Evolutionary conservation across 2,113 vertebrate species (phyloP).

Genomic region (Oryctolagus cuniculus): mOryCun1.1 NC_091434.1:141070001-141070500

Average conservation of each 20-base stretch:
- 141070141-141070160: conserved; percentile 31
- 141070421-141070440: background rate
- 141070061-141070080: background rate
- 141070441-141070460: background rate
- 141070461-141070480: background rate
- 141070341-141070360: background rate
- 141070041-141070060: background rate
- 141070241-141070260: conserved; percentile 21
- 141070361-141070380: background rate
- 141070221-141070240: background rate
- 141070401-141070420: conserved; percentile 32
- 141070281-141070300: conserved; percentile 35
- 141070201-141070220: conserved; percentile 23
- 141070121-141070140: conserved; percentile 16
- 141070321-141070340: conserved; percentile 50
- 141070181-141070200: background rate
- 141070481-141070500: background rate
- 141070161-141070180: background rate
- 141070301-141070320: conserved; percentile 37
- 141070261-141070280: conserved; percentile 13
- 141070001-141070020: background rate
- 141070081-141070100: conserved; percentile 13
- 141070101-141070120: conserved; percentile 43
- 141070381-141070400: no score
- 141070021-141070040: background rate